Evolutionary conservation across 1,140 invertebrate species (phyloP), one percentile per base, ranked within the genome.

Genomic region (Metopolophium dirhodum): DNA sequence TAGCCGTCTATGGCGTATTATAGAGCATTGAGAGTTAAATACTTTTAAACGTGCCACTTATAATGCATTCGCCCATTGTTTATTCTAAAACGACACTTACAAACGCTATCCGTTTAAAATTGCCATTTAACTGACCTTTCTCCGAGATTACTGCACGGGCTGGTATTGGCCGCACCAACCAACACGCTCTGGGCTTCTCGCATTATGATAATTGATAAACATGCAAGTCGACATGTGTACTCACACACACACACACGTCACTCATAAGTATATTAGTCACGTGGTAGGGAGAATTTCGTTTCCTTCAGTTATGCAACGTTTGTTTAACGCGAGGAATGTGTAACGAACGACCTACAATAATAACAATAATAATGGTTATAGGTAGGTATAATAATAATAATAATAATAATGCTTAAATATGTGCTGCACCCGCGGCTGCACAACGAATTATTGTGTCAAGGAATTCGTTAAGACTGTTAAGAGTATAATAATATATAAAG

Each of bases 261-360:
- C 26, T n/a, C 85, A 87, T 87, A 47, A 88, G 18, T 51, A 23
- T 88, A 49, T 88, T 35, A n/a, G 86, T 35, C 86, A 49, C 86
- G 54, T 82, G 90, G 26, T 20, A 22, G 18, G 41, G 90, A 18
- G 11, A 77, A 82, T 77, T 82, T 92, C 30, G 47, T 92, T 92
- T 92, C 22, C 47, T 82, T 49, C 41, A 30, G 68, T 92, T 92
- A 49, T 37, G 91, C 47, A 92, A 83, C 77, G 49, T 89, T 54
- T 57, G 35, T 89, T 57, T 26, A 89, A 57, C 51, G 26, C 47
- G 11, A 83, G 20, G 68, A 83, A 92, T 92, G 91, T 92, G 77
- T 37, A 92, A 83, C 41, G 37, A 77, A 77, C 57, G 57, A 91
- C 90, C 90, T 91, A 91, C 41, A 91, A 91, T 57, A 90, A 61